Percentiles rank a stretch among this genome's conserved stretches.
phyloP scores from a whole-genome alignment of 2,113 vertebrate genomes.

The Dinomys branickii region DNA sequence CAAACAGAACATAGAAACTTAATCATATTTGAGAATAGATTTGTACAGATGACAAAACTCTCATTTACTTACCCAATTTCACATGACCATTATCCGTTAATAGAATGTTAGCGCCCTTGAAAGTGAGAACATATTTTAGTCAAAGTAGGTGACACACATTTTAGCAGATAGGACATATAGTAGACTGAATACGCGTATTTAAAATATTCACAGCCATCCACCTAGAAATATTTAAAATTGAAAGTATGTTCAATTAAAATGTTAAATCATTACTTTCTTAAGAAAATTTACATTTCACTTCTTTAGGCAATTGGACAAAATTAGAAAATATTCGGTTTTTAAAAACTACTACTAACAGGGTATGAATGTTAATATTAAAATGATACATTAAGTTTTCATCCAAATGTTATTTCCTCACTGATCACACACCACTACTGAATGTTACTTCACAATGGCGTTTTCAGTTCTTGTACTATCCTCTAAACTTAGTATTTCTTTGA shows the following conservation, averaged over 20 bases:
- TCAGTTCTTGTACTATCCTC: conserved; percentile 44
- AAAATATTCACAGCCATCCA: conserved; percentile 47
- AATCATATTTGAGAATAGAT: conserved; percentile 22
- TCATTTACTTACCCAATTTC: conserved; percentile 94
- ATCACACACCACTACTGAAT: background rate
- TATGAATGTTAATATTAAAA: conserved; percentile 29
- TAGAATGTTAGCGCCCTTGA: conserved; percentile 98
- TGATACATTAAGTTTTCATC: conserved; percentile 36
- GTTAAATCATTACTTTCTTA: background rate
- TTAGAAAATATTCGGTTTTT: conserved; percentile 41
- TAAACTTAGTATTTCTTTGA: conserved; percentile 17
- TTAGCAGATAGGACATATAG: conserved; percentile 33
- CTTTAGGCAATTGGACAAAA: background rate
- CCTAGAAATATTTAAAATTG: conserved; percentile 27
- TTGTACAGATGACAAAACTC: conserved; percentile 28
- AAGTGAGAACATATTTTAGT: conserved; percentile 81
- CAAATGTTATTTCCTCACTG: conserved; percentile 31
- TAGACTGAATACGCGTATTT: conserved; percentile 38
- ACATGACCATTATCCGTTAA: conserved; percentile 98
- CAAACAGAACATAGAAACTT: background rate
- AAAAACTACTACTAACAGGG: conserved; percentile 37
- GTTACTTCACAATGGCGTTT: conserved; percentile 11
- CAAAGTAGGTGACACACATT: conserved; percentile 64
- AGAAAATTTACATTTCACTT: conserved; percentile 18
- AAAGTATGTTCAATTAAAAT: conserved; percentile 40